Percentiles rank a stretch among this genome's conserved stretches.
phyloP scores from a whole-genome alignment of 2,797 vertebrate species.

The Hipposideros larvatus region DNA sequence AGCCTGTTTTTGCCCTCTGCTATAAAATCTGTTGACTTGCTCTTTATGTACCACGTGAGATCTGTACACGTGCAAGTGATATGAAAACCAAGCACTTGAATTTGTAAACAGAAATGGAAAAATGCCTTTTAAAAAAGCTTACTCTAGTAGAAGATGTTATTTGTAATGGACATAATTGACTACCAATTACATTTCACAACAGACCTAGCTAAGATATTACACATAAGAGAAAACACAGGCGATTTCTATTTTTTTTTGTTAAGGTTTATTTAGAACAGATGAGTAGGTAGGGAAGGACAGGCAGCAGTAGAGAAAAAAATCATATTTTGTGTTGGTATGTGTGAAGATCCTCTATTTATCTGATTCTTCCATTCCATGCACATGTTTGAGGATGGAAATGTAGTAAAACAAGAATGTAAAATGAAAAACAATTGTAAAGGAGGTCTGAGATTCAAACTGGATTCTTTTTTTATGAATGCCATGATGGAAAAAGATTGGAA shows the following conservation, averaged over 20 bases:
- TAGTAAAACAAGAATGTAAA: not conserved
- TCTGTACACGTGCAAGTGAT: not conserved
- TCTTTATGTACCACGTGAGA: not conserved
- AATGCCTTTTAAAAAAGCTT: not conserved
- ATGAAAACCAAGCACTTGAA: not conserved
- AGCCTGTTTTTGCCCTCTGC: not conserved
- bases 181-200: not conserved
- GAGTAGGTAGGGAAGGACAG: not conserved
- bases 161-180: not conserved
- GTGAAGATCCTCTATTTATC: not conserved
- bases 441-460: not conserved
- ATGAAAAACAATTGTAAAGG: not conserved
- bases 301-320: not conserved
- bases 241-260: not conserved
- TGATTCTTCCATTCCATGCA: not conserved
- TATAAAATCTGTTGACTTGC: not conserved
- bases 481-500: not conserved
- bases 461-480: not conserved
- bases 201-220: not conserved
- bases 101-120: constrained; percentile 1
- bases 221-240: not conserved
- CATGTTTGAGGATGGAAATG: not conserved
- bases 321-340: not conserved
- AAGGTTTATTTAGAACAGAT: not conserved
- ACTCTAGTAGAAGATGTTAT: not conserved